These are phyloP conservation scores for Adrianichthys oophorus DNA, from an alignment of 2,797 vertebrate species.

Conservation along the genomic window DNA sequence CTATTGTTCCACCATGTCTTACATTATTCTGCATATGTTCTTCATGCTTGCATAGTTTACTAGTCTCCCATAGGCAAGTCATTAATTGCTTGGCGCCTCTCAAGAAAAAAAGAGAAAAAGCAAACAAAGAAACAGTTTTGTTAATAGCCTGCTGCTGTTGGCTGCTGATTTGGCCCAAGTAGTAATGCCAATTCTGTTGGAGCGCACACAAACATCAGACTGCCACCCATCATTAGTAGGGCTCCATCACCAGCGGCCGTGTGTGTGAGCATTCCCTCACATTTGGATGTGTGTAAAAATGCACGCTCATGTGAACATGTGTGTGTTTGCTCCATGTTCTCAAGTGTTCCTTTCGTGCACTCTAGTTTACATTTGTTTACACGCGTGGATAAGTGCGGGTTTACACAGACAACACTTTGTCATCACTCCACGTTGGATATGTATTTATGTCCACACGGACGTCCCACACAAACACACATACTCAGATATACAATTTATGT, in stretches of 20 bases:
- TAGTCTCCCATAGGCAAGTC: slow-evolving; percentile 69
- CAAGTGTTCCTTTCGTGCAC: slow-evolving; percentile 7
- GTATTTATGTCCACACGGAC: slow-evolving; percentile 11
- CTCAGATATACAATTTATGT: slow-evolving; percentile 4
- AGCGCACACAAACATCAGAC: slow-evolving; percentile 74
- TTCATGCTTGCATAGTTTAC: slow-evolving; percentile 58
- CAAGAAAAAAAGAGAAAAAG: slow-evolving; percentile 59
- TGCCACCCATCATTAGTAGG: slow-evolving; percentile 77
- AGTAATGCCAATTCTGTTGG: slow-evolving; percentile 74
- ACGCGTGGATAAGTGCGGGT: slow-evolving; percentile 3
- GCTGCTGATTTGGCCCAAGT: slow-evolving; percentile 72
- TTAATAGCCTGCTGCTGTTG: slow-evolving; percentile 76
- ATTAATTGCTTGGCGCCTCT: slow-evolving; percentile 78
- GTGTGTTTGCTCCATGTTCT: slow-evolving; percentile 13
- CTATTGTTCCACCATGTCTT: slow-evolving; percentile 43
- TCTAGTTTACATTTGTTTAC: slow-evolving; percentile 31
- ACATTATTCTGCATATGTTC: slow-evolving; percentile 58
- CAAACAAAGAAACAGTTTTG: slow-evolving; percentile 78
- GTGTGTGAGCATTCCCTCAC: slow-evolving; percentile 9
- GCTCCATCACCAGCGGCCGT: slow-evolving; percentile 46
- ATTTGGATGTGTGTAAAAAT: neutral
- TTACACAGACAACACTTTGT: slow-evolving; percentile 33
- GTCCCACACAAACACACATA: slow-evolving; percentile 6
- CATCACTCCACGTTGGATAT: slow-evolving; percentile 19
- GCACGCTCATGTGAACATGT: slow-evolving; percentile 1